Evolutionary conservation across 2,888 invertebrate species (phyloP).

Genomic region (Agrypnus murinus): DNA sequence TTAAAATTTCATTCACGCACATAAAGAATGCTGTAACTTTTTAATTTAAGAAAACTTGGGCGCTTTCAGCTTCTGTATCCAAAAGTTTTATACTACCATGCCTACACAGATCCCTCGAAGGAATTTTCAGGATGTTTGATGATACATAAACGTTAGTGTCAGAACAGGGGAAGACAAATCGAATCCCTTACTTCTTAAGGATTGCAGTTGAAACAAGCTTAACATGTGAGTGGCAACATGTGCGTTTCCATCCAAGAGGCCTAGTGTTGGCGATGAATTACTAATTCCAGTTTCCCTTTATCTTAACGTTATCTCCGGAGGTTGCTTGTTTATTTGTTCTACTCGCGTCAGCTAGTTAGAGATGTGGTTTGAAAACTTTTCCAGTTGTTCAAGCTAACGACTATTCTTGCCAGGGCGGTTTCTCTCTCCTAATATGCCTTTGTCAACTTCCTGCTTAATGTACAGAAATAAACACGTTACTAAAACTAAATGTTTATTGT

Average conservation of each 20-base stretch:
- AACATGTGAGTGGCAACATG: constrained; percentile 27
- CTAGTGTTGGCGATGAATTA: constrained; percentile 15
- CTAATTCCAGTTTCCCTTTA: constrained; percentile 27
- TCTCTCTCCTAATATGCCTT: constrained; percentile 23
- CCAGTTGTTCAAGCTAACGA: constrained; percentile 28
- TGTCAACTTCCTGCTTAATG: constrained; percentile 29
- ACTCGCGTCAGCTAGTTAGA: constrained; percentile 19
- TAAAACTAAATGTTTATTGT: constrained; percentile 27
- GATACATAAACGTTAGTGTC: constrained; percentile 12
- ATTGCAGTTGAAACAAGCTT: constrained; percentile 1
- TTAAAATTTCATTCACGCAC: too few relatives aligned
- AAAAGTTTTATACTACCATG: too few relatives aligned
- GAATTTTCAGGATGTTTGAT: not conserved
- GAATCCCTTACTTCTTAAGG: constrained; percentile 6
- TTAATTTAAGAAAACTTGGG: too few relatives aligned
- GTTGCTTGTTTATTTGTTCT: constrained; percentile 19
- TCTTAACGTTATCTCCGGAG: constrained; percentile 21
- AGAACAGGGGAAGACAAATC: constrained; percentile 12
- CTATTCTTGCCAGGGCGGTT: constrained; percentile 7
- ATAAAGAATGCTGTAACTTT: too few relatives aligned
- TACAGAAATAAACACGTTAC: constrained; percentile 25
- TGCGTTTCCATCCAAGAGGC: constrained; percentile 1
- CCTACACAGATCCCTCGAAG: too few relatives aligned
- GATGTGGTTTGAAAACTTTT: constrained; percentile 31
- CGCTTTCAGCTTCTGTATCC: too few relatives aligned